Evolutionary conservation across 2,113 vertebrate genomes (phyloP).

Genomic region (Ia io): DNA sequence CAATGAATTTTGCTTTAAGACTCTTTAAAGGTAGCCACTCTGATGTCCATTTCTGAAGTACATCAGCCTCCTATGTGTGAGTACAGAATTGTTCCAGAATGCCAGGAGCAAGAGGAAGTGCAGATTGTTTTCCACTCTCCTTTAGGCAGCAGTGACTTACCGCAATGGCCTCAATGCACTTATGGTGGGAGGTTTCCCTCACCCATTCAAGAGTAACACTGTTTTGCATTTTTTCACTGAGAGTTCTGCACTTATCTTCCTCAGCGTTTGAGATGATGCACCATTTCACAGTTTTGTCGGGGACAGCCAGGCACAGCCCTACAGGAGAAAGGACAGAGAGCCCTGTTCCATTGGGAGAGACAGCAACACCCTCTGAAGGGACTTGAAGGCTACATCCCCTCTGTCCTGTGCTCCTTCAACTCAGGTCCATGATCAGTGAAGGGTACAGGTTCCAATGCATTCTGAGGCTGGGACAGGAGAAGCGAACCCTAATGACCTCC

Average conservation of each 20-base stretch:
- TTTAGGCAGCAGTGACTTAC: slow-evolving; percentile 72
- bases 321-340: slow-evolving; percentile 29
- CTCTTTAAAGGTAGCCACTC: background rate
- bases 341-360: background rate
- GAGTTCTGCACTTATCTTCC: slow-evolving; percentile 75
- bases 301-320: slow-evolving; percentile 80
- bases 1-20: background rate
- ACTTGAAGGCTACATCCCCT: background rate
- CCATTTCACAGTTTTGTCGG: slow-evolving; percentile 78
- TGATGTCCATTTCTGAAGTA: background rate
- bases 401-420: no score
- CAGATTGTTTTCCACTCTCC: background rate
- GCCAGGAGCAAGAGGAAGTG: background rate
- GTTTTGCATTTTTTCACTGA: slow-evolving; percentile 60
- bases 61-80: background rate
- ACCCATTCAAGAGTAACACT: slow-evolving; percentile 60
- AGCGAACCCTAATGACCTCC: background rate
- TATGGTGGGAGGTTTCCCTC: slow-evolving; percentile 4
- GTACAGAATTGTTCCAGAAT: background rate
- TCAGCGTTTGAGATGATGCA: slow-evolving; percentile 81
- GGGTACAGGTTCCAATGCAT: background rate
- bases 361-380: background rate
- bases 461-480: background rate
- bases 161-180: slow-evolving; percentile 80
- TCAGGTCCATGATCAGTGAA: background rate